Evolutionary conservation across 1,140 invertebrate genomes (phyloP).

Genomic region (Sarcophaga bullata): DNA sequence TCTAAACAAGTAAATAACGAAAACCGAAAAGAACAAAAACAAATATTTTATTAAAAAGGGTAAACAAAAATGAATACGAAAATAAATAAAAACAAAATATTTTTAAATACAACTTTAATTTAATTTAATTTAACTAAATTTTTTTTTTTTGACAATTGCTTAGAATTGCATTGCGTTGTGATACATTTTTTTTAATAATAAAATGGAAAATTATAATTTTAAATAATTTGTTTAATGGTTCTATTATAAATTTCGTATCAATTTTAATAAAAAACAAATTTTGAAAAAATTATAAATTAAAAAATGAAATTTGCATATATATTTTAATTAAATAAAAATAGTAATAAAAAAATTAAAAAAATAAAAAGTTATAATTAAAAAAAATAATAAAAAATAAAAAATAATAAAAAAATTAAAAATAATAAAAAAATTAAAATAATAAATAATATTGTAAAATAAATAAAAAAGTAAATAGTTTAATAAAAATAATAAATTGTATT

Average conservation of each 20-base stretch:
- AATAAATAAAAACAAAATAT: too few species aligned
- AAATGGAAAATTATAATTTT: not conserved
- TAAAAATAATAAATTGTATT: not conserved
- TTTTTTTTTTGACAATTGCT: too few species aligned
- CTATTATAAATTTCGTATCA: not conserved
- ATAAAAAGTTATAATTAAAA: not conserved
- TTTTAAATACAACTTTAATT: not conserved
- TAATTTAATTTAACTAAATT: too few species aligned
- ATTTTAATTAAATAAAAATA: too few species aligned
- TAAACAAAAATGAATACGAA: too few species aligned
- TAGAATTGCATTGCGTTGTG: not conserved
- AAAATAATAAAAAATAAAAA: not conserved
- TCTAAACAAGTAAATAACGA: too few species aligned
- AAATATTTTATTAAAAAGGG: too few species aligned
- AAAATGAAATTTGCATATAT: too few species aligned
- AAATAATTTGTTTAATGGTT: not conserved
- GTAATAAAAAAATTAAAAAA: not conserved
- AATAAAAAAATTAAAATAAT: not conserved
- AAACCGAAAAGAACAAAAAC: too few species aligned
- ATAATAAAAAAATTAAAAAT: not conserved
- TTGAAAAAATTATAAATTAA: not conserved
- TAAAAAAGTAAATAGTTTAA: not conserved
- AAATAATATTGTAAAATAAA: not conserved
- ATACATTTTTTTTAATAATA: not conserved
- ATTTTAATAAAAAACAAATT: not conserved